Percentiles rank a stretch among this genome's conserved stretches.
These are phyloP conservation scores for Phengaris arion DNA, from an alignment of 2,888 invertebrate genomes.

Conservation along the genomic window DNA sequence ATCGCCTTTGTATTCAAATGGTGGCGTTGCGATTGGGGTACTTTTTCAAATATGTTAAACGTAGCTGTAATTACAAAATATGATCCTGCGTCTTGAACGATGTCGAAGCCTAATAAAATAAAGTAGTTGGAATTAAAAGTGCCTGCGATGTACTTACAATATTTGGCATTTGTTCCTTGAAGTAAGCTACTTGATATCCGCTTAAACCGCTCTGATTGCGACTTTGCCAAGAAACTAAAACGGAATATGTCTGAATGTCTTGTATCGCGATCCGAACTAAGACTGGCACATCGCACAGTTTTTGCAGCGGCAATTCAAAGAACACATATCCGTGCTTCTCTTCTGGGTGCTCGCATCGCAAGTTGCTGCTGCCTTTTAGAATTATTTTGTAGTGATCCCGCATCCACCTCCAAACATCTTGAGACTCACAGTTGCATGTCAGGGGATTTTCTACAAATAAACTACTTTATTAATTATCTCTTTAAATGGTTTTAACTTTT, in stretches of 20 bases:
- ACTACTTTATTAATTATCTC: background rate
- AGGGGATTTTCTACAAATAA: slow-evolving; percentile 88
- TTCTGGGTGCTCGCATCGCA: slow-evolving; percentile 91
- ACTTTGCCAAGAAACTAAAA: slow-evolving; percentile 93
- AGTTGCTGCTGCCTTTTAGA: slow-evolving; percentile 77
- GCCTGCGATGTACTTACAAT: slow-evolving; percentile 69
- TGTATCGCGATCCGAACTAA: slow-evolving; percentile 91
- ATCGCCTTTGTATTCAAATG: slow-evolving; percentile 77
- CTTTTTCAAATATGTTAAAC: slow-evolving; percentile 32
- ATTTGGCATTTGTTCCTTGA: slow-evolving; percentile 76
- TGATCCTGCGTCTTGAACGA: slow-evolving; percentile 41
- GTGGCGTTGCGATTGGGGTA: slow-evolving; percentile 63
- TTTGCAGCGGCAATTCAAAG: slow-evolving; percentile 87
- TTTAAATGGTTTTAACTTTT: background rate
- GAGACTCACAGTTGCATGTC: slow-evolving; percentile 93
- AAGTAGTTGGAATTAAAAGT: slow-evolving; percentile 27
- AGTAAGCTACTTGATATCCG: slow-evolving; percentile 92
- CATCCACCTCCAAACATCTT: slow-evolving; percentile 95
- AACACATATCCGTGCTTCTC: slow-evolving; percentile 88
- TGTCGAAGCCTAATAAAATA: slow-evolving; percentile 21
- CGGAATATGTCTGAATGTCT: slow-evolving; percentile 92
- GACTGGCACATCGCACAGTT: slow-evolving; percentile 91
- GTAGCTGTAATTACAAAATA: slow-evolving; percentile 49
- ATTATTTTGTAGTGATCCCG: slow-evolving; percentile 90
- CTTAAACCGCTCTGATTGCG: slow-evolving; percentile 90